Conservation (phyloP, 2,797 vertebrate species). For the Steatocranus sp. region DNA sequence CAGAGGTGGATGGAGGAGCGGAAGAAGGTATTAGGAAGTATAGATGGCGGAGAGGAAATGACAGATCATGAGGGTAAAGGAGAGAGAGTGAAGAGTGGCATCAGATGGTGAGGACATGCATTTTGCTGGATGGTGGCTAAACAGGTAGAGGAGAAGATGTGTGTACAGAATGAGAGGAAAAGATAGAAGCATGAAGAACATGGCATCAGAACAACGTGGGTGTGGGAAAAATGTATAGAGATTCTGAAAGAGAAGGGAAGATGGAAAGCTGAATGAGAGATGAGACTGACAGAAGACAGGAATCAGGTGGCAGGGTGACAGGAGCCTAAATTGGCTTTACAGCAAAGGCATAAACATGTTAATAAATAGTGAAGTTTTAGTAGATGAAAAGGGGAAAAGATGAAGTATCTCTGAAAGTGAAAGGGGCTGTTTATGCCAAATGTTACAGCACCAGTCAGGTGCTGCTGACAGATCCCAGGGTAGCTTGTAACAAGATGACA, state of each 20-base stretch:
- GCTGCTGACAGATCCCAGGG: conserved; percentile 18
- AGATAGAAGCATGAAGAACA: conserved; percentile 1
- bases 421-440: neutral
- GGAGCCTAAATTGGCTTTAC: neutral
- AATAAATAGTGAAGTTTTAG: neutral
- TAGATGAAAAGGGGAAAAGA: neutral
- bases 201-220: conserved; percentile 23
- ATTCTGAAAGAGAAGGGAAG: conserved; percentile 5
- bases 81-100: neutral
- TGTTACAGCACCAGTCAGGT: conserved; percentile 20
- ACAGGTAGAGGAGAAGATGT: conserved; percentile 4
- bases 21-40: conserved; percentile 52
- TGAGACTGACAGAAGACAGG: neutral
- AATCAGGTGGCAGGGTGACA: neutral
- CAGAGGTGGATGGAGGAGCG: conserved; percentile 60
- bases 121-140: neutral
- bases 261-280: conserved; percentile 16
- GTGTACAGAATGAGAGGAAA: conserved; percentile 40
- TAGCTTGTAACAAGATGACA: conserved; percentile 12
- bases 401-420: conserved; percentile 9
- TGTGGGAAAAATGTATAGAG: conserved; percentile 3
- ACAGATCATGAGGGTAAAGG: conserved; percentile 50
- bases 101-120: conserved; percentile 16
- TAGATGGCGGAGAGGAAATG: conserved; percentile 55
- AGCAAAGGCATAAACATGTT: neutral